These are phyloP conservation scores for Leuctra nigra DNA, from an alignment of 2,888 invertebrate species.

Conservation along the genomic window DNA sequence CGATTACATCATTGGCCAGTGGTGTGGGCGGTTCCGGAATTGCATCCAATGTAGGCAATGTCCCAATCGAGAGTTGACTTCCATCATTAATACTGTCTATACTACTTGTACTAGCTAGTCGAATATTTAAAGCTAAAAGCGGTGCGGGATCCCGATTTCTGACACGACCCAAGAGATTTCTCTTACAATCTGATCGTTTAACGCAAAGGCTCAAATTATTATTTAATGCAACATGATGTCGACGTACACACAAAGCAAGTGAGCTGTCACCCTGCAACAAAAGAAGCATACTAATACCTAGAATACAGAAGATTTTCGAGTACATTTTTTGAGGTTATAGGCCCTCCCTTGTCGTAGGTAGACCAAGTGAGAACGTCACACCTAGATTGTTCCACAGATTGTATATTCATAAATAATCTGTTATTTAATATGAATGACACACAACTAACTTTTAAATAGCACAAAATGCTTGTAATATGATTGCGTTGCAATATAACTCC, in stretches of 20 bases:
- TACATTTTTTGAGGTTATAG: too few relatives aligned
- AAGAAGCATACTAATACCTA: background rate
- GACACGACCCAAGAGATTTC: background rate
- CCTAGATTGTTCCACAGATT: too few relatives aligned
- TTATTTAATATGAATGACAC: too few relatives aligned
- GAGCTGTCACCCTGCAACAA: background rate
- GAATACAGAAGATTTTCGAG: too few relatives aligned
- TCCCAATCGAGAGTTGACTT: background rate
- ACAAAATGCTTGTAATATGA: background rate
- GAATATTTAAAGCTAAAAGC: background rate
- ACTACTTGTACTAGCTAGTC: constrained; percentile 16
- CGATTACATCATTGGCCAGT: constrained; percentile 3
- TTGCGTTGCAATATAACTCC: background rate
- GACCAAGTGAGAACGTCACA: too few relatives aligned
- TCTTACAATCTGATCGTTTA: background rate
- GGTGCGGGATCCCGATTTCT: background rate
- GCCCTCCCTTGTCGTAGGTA: too few relatives aligned
- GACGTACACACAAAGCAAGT: background rate
- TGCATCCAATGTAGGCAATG: background rate
- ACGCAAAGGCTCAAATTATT: background rate
- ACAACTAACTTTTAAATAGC: background rate
- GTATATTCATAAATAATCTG: too few relatives aligned
- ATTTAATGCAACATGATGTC: constrained; percentile 2
- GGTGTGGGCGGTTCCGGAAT: constrained; percentile 24
- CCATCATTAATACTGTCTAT: background rate